These are phyloP conservation scores for Gephyroberyx darwinii DNA, from an alignment of 2,797 vertebrate species.

Conservation along the genomic window DNA sequence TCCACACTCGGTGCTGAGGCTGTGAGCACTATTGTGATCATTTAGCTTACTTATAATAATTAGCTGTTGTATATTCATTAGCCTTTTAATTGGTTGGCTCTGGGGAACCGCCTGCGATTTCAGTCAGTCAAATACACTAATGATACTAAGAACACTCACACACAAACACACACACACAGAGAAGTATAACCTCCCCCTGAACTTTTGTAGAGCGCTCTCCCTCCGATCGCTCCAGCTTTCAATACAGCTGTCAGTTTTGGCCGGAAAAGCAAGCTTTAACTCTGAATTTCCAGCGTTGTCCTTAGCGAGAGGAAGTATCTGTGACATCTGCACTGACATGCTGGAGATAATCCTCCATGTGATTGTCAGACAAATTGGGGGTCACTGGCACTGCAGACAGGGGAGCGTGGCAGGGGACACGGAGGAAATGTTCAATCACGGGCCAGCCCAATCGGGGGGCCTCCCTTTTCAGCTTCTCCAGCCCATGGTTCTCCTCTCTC, in stretches of 20 bases:
- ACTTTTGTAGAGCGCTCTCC: constrained; percentile 66
- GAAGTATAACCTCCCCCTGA: constrained; percentile 66
- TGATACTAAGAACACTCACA: constrained; percentile 59
- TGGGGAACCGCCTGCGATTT: constrained; percentile 71
- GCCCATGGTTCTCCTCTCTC: constrained; percentile 77
- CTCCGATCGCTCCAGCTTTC: constrained; percentile 60
- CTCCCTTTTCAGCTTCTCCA: constrained; percentile 83
- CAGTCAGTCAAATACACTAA: constrained; percentile 79
- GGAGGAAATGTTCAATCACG: constrained; percentile 86
- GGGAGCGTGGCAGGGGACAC: constrained; percentile 85
- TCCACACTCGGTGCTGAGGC: constrained; percentile 60
- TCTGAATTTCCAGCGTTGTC: constrained; percentile 69
- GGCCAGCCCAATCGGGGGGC: constrained; percentile 78
- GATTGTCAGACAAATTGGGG: constrained; percentile 92
- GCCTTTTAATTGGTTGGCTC: constrained; percentile 83
- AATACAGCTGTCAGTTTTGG: constrained; percentile 72
- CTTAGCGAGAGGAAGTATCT: constrained; percentile 78
- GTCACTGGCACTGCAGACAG: constrained; percentile 83
- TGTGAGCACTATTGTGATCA: constrained; percentile 76
- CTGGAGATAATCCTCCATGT: constrained; percentile 83
- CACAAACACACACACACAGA: constrained; percentile 24
- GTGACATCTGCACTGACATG: constrained; percentile 90
- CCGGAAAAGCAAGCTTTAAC: constrained; percentile 60
- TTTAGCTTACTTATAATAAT: constrained; percentile 81
- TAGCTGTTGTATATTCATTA: constrained; percentile 85